Percentiles rank a stretch among this genome's conserved stretches.
These are phyloP conservation scores for Apteryx mantelli DNA, from an alignment of 2,113 vertebrate species.

Conservation along the genomic window DNA sequence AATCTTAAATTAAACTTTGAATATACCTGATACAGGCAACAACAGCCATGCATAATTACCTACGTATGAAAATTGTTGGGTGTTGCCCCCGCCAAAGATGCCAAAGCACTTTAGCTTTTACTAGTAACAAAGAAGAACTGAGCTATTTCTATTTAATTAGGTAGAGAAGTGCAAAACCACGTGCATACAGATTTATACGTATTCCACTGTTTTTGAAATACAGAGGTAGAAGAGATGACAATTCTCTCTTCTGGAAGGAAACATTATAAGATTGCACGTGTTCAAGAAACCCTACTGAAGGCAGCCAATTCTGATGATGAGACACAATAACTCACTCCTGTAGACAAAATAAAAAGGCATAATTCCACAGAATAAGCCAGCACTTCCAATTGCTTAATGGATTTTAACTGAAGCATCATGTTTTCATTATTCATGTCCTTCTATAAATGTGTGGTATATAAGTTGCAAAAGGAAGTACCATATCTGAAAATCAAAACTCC, in stretches of 20 bases:
- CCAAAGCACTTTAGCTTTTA: neutral
- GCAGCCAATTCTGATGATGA: neutral
- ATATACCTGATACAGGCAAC: no score
- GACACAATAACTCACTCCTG: neutral
- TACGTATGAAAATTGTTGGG: neutral
- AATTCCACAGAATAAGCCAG: neutral
- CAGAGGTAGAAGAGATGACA: neutral
- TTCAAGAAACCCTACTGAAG: neutral
- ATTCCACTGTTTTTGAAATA: neutral
- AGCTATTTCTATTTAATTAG: neutral
- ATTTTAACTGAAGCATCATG: neutral
- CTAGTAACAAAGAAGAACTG: neutral
- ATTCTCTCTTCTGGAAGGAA: neutral
- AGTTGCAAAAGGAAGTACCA: neutral
- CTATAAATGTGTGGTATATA: fast-evolving
- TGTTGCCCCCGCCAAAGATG: neutral
- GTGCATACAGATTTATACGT: neutral
- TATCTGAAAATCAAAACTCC: neutral
- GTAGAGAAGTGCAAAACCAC: neutral
- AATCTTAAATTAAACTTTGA: neutral
- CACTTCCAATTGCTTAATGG: neutral
- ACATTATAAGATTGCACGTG: neutral
- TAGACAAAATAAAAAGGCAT: neutral
- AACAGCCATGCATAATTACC: neutral
- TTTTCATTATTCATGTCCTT: neutral